phyloP scores from a whole-genome alignment of 2,888 invertebrate genomes.

The Lathronympha strigana region DNA sequence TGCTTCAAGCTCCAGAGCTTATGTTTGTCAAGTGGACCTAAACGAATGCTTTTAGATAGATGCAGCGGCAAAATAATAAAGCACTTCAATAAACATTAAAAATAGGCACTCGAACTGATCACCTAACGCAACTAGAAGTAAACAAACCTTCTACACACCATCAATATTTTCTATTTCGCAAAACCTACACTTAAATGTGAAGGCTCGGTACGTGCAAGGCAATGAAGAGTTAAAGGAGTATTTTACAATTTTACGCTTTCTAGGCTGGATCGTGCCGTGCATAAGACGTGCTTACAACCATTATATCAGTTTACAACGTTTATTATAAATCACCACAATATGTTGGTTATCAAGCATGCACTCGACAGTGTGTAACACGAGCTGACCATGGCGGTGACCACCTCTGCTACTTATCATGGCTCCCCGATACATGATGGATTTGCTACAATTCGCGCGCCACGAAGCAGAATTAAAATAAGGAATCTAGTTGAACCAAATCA shows the following conservation, averaged over 20 bases:
- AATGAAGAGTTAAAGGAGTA: conserved; percentile 54
- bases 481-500: conserved; percentile 76
- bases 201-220: conserved; percentile 55
- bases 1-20: too few species aligned
- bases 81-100: too few species aligned
- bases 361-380: conserved; percentile 48
- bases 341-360: conserved; percentile 10
- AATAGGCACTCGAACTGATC: too few species aligned
- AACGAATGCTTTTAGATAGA: conserved; percentile 44
- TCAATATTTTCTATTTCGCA: conserved; percentile 53
- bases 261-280: conserved; percentile 48
- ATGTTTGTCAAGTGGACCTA: conserved; percentile 53
- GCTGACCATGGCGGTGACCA: conserved; percentile 73
- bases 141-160: conserved; percentile 32
- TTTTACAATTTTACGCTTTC: conserved; percentile 66
- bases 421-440: conserved; percentile 92
- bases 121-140: neutral
- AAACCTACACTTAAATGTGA: conserved; percentile 50
- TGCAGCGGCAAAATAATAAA: too few species aligned
- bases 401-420: conserved; percentile 75
- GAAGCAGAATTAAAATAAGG: conserved; percentile 79
- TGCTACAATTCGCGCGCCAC: conserved; percentile 91
- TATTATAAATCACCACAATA: conserved; percentile 14
- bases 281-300: conserved; percentile 31
- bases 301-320: conserved; percentile 25